Evolutionary conservation across 2,888 invertebrate species (phyloP).

Genomic region (Synergus laeviventris): DNA sequence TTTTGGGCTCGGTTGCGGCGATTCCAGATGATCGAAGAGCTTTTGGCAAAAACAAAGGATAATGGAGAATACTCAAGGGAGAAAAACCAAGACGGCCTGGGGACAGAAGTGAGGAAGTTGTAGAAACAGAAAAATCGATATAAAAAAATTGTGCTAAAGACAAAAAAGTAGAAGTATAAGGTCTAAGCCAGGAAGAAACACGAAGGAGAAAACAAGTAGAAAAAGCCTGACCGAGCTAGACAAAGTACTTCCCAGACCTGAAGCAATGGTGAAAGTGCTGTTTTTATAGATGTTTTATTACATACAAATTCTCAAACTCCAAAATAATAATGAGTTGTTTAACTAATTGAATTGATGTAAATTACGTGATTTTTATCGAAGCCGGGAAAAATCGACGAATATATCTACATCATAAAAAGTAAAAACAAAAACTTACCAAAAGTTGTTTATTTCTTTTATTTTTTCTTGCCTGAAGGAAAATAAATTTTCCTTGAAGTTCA

Average conservation of each 20-base stretch:
- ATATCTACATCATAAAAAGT: background rate
- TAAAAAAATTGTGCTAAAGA: conserved; percentile 21
- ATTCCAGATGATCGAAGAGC: conserved; percentile 28
- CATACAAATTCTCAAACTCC: background rate
- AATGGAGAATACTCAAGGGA: conserved; percentile 6
- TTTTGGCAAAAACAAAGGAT: conserved; percentile 4
- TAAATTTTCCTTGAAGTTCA: background rate
- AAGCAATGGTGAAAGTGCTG: background rate
- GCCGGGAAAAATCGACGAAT: background rate
- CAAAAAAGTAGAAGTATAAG: conserved; percentile 31
- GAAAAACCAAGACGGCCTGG: background rate
- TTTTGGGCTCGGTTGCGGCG: background rate
- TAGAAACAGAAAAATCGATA: conserved; percentile 31
- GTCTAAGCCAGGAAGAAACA: conserved; percentile 36
- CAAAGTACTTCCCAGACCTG: background rate
- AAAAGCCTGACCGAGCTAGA: background rate
- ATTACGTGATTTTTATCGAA: background rate
- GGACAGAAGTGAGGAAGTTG: conserved; percentile 15
- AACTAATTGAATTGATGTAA: too few species aligned
- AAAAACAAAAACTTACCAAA: conserved; percentile 12
- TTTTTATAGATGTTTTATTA: background rate
- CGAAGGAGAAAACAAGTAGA: conserved; percentile 38
- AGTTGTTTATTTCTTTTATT: conserved; percentile 11
- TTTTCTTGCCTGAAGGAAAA: conserved; percentile 17
- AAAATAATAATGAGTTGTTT: too few species aligned